Base-by-base conservation (phyloP, 1,140 invertebrate genomes). In the Calycopis cecrops region DNA sequence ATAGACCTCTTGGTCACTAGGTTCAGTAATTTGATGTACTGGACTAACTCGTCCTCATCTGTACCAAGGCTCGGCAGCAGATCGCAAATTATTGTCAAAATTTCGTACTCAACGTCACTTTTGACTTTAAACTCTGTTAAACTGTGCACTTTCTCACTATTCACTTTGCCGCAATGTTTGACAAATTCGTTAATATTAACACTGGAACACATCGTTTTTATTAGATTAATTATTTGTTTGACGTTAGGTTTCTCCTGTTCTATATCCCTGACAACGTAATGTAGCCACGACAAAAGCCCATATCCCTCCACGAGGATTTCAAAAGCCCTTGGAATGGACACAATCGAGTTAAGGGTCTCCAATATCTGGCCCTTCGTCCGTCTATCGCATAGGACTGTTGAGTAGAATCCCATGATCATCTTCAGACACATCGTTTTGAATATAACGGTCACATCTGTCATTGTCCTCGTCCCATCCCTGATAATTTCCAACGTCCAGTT, bases 401-500 rank as follows among this genome's bases (percentile, higher is more conserved):
- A 80, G 63, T 87, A 90, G 37, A 89, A 84, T 63, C 90, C 90
- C 67, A 90, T 87, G 18, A 90, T 81, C 71, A 90, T 87, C 62
- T 91, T 91, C 21, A 90, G 69, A 14, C 85, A 85, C 79, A 90
- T 87, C 12, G 81, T 88, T 69, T 87, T 88, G 35, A 88, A 82
- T 1, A 89, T 71, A 33, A 89, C 82, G 35, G 76, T 80, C 2
- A 89, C 76, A 71, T 91, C 90, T 6, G 80, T 78, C 66, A 88
- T 85, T 0, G 80, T 85, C 62, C 84, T 88, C 0, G 88, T 75
- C 9, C 94, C 93, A 70, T 94, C 91, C 33, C 84, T 79, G 40
- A 95, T 85, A 8, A 94, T 79, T 65, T 90, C 84, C 3, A 95
- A 76, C 17, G 95, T 92, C 92, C 94, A 96, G 33, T 83, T 73